Conservation (phyloP, 2,113 vertebrate species). For the Syngnathus scovelli region DNA sequence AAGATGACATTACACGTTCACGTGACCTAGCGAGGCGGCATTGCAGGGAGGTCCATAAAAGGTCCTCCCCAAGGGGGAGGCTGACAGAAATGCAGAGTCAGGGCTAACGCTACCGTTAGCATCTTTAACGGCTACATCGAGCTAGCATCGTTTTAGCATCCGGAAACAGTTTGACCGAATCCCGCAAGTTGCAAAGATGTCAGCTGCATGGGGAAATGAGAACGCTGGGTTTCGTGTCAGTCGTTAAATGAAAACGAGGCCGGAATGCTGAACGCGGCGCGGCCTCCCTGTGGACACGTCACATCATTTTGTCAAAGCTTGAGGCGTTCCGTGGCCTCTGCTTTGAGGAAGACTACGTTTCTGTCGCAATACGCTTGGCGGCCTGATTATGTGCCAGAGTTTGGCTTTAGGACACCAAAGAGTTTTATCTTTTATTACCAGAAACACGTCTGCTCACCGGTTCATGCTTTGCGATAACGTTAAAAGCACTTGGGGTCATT, state of each 20-base stretch:
- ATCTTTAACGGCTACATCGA: constrained; percentile 5
- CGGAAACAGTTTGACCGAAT: neutral
- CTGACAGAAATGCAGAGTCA: constrained; percentile 34
- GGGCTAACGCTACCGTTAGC: neutral
- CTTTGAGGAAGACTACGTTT: constrained; percentile 21
- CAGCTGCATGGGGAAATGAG: constrained; percentile 28
- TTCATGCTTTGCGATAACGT: neutral
- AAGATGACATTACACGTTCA: constrained; percentile 58
- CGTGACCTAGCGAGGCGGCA: constrained; percentile 38
- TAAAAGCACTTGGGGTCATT: constrained; percentile 6
- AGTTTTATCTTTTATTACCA: constrained; percentile 6
- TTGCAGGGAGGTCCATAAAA: constrained; percentile 35
- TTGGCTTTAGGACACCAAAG: constrained; percentile 2
- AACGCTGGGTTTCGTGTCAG: constrained; percentile 32
- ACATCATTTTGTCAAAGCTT: constrained; percentile 30
- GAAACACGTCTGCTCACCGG: neutral
- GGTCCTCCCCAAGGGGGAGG: constrained; percentile 21
- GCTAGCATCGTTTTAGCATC: neutral
- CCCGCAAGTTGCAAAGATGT: constrained; percentile 15
- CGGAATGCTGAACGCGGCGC: constrained; percentile 1
- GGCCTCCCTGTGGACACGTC: constrained; percentile 28
- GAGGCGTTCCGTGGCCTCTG: constrained; percentile 15
- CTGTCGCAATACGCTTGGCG: constrained; percentile 2
- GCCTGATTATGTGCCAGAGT: constrained; percentile 3
- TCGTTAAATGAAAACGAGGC: constrained; percentile 27